phyloP scores from a whole-genome alignment of 2,888 invertebrate species.

The Argyresthia albistria region DNA sequence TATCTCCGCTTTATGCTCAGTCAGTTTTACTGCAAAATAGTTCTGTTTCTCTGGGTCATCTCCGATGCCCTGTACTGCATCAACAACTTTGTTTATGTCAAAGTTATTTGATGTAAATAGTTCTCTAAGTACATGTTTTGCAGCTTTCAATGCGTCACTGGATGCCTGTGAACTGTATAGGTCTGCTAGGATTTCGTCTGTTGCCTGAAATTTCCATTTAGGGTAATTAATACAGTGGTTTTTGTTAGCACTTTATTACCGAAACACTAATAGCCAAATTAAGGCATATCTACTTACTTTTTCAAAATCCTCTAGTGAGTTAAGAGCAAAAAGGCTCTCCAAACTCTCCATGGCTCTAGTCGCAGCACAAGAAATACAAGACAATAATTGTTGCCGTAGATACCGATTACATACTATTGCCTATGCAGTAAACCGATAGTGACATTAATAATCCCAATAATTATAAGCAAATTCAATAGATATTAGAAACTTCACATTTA shows the following conservation, averaged over 20 bases:
- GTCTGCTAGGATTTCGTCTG: background rate
- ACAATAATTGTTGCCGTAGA: too few species aligned
- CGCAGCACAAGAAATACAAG: background rate
- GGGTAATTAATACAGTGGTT: background rate
- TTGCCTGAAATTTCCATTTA: background rate
- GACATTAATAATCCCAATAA: too few species aligned
- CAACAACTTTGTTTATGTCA: slow-evolving; percentile 20
- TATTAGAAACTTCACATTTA: too few species aligned
- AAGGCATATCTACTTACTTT: background rate
- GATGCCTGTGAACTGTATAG: background rate
- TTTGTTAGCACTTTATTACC: background rate
- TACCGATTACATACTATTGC: too few species aligned
- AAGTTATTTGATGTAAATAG: slow-evolving; percentile 25
- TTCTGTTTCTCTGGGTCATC: slow-evolving; percentile 24
- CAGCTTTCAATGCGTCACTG: slow-evolving; percentile 8
- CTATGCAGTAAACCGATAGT: too few species aligned
- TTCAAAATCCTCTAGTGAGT: background rate
- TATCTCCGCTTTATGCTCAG: slow-evolving; percentile 25
- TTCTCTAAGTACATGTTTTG: slow-evolving; percentile 27
- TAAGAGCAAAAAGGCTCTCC: background rate
- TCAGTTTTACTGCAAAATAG: slow-evolving; percentile 19
- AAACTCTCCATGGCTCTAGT: background rate
- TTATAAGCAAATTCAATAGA: too few species aligned
- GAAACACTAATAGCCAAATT: too few species aligned
- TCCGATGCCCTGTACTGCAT: slow-evolving; percentile 14